phyloP scores from a whole-genome alignment of 1,140 invertebrate genomes.

The Chrysoperla carnea region DNA sequence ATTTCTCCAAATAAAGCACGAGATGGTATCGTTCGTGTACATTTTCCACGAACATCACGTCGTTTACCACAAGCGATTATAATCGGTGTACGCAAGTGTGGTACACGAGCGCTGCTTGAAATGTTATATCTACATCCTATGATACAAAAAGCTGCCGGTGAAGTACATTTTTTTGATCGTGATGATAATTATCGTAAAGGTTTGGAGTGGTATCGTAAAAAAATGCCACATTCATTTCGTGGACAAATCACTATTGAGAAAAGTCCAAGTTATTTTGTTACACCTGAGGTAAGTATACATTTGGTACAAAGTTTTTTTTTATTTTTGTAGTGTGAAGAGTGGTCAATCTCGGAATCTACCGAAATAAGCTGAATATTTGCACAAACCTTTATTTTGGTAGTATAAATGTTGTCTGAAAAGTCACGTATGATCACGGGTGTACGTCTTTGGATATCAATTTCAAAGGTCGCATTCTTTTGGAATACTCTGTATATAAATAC shows the following conservation, averaged over 20 bases:
- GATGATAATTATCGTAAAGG: constrained; percentile 81
- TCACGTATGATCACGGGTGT: too few species aligned
- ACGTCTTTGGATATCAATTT: background rate
- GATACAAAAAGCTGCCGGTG: constrained; percentile 80
- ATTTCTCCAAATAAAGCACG: constrained; percentile 11
- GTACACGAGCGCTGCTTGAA: constrained; percentile 81
- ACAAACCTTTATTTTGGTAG: too few species aligned
- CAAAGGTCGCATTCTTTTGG: background rate
- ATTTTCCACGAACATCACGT: constrained; percentile 20
- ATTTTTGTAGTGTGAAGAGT: too few species aligned
- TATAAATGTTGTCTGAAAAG: too few species aligned
- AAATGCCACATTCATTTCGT: constrained; percentile 81
- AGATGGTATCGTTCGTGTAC: background rate
- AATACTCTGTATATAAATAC: too few species aligned
- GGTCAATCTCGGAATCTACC: too few species aligned
- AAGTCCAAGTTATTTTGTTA: constrained; percentile 94
- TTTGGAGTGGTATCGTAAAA: constrained; percentile 79
- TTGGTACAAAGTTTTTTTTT: constrained; percentile 3
- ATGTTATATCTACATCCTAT: constrained; percentile 87
- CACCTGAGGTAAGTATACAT: constrained; percentile 57
- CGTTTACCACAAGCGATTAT: constrained; percentile 68
- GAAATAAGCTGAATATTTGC: too few species aligned
- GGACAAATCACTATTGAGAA: constrained; percentile 94
- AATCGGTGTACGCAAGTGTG: constrained; percentile 85
- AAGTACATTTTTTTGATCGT: constrained; percentile 88